Evolutionary conservation across 2,113 vertebrate genomes (phyloP).

Genomic region (Chloropsis cyanopogon): DNA sequence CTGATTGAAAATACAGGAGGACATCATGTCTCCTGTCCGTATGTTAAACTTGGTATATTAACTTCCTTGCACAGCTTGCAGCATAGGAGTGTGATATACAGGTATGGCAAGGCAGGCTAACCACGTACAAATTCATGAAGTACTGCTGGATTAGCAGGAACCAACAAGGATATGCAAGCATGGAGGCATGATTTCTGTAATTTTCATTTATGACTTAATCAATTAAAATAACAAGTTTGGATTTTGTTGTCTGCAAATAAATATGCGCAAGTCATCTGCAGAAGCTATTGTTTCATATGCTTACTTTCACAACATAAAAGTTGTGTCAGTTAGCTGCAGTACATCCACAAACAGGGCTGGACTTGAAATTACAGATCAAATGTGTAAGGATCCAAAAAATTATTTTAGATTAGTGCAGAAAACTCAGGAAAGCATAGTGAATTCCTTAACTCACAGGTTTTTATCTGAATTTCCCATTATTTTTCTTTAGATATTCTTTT

Average conservation of each 20-base stretch:
- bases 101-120: constrained; percentile 55
- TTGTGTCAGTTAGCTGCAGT: not conserved
- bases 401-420: not conserved
- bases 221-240: constrained; percentile 64
- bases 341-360: not conserved
- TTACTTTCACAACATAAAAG: not conserved
- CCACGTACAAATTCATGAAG: constrained; percentile 64
- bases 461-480: constrained; percentile 4
- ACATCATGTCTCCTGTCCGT: constrained; percentile 58
- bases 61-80: constrained; percentile 65
- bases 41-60: constrained; percentile 68
- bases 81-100: constrained; percentile 53
- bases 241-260: constrained; percentile 34
- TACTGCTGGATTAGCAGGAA: constrained; percentile 68
- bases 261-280: constrained; percentile 22
- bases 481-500: constrained; percentile 15
- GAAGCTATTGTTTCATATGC: constrained; percentile 6
- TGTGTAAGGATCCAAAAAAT: not conserved
- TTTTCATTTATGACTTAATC: constrained; percentile 62
- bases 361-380: not conserved
- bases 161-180: constrained; percentile 22
- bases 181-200: constrained; percentile 30
- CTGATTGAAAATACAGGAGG: constrained; percentile 65
- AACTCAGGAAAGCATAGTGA: not conserved
- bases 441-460: not conserved